phyloP scores from a whole-genome alignment of 2,113 vertebrate species.

The Eidolon helvum region DNA sequence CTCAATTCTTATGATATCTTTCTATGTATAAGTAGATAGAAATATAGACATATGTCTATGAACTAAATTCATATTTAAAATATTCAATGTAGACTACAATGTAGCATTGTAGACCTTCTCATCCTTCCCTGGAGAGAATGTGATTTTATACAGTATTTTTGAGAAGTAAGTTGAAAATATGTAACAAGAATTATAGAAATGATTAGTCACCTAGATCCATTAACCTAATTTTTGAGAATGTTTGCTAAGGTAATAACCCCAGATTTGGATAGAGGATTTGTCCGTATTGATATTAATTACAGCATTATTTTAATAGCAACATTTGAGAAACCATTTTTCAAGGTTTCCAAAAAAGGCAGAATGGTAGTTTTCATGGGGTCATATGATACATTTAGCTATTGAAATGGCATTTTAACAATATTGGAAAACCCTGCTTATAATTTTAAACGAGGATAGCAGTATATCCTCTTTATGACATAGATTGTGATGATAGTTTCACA shows the following conservation, averaged over 20 bases:
- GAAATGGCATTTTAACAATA: neutral
- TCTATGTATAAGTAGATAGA: neutral
- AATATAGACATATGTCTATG: neutral
- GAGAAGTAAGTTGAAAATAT: conserved; percentile 15
- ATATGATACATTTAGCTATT: neutral
- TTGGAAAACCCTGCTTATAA: neutral
- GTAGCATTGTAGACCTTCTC: neutral
- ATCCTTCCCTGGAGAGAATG: neutral
- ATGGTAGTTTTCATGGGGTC: neutral
- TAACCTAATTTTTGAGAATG: neutral
- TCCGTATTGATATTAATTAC: neutral
- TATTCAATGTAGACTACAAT: neutral
- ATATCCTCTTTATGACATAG: neutral
- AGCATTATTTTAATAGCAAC: neutral
- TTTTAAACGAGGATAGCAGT: neutral
- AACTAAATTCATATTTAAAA: neutral
- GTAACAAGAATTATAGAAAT: neutral
- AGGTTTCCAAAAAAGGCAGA: neutral
- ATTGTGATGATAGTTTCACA: neutral
- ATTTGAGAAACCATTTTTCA: neutral
- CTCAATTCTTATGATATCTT: neutral
- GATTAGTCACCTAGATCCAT: neutral
- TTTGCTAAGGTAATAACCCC: neutral
- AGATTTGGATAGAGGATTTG: neutral
- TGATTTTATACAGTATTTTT: conserved; percentile 9